These are phyloP conservation scores for Psilopsiagon aurifrons DNA, from an alignment of 2,113 vertebrate genomes.

Conservation along the genomic window DNA sequence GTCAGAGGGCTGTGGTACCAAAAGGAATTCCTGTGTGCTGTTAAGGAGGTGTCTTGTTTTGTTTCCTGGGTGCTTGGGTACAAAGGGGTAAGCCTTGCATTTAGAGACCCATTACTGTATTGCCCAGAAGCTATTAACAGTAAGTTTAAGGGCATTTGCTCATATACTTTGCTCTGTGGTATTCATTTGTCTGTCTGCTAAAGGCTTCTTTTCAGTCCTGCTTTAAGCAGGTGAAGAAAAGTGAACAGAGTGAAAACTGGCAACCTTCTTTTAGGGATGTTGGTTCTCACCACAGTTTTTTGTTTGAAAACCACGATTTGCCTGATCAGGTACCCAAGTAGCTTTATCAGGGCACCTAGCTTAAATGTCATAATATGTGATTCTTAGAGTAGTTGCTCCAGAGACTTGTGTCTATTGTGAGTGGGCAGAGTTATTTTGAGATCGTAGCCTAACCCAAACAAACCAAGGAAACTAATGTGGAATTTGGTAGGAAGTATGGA, in stretches of 20 bases:
- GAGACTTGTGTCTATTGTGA: background rate
- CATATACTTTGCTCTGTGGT: background rate
- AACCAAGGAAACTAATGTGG: background rate
- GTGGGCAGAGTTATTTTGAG: background rate
- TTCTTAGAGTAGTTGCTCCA: background rate
- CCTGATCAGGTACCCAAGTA: background rate
- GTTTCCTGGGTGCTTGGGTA: background rate
- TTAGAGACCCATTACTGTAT: background rate
- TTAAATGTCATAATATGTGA: background rate
- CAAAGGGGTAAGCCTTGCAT: background rate
- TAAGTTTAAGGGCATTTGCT: background rate
- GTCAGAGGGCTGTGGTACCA: background rate
- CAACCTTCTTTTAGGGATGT: background rate
- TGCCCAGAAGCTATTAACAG: background rate
- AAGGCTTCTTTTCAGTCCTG: background rate
- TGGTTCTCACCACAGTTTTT: background rate
- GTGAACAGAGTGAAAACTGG: background rate
- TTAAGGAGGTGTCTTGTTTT: background rate
- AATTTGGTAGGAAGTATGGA: background rate
- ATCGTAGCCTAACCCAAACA: background rate
- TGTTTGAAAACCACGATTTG: background rate
- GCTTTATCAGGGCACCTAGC: background rate
- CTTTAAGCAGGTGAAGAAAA: background rate
- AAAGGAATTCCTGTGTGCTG: background rate
- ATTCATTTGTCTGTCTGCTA: background rate